Conservation (phyloP, 2,888 invertebrate species). For the Melieria crassipennis region DNA sequence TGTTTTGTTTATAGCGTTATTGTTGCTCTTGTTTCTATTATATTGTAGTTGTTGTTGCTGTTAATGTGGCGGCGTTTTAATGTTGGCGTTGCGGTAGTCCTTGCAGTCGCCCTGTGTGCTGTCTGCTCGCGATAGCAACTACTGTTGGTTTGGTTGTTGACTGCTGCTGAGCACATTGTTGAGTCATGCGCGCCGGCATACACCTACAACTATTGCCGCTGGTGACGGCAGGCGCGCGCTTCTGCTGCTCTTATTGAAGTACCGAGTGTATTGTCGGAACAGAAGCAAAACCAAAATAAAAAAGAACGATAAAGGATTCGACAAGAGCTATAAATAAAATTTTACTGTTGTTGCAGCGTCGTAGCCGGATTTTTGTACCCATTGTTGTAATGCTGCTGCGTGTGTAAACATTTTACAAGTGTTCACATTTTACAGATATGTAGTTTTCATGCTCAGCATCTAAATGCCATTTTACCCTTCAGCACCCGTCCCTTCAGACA, state of each 20-base stretch:
- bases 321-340: neutral
- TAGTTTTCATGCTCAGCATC: no score
- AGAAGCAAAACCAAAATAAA: no score
- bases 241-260: no score
- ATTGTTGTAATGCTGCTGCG: neutral
- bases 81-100: conserved; percentile 27
- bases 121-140: neutral
- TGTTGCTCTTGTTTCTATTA: no score
- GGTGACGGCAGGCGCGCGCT: neutral
- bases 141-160: conserved; percentile 1
- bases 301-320: no score
- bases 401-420: neutral
- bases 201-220: neutral
- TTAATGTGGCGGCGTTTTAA: conserved; percentile 28
- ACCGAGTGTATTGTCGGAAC: no score
- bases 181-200: conserved; percentile 50
- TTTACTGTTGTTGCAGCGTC: conserved; percentile 12
- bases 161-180: conserved; percentile 38
- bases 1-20: no score
- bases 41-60: conserved; percentile 36
- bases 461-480: no score
- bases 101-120: conserved; percentile 21
- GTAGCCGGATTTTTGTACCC: neutral
- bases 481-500: no score
- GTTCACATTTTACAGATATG: no score